Base-by-base conservation (phyloP, 2,797 vertebrate genomes). In the Sciurus carolinensis region DNA sequence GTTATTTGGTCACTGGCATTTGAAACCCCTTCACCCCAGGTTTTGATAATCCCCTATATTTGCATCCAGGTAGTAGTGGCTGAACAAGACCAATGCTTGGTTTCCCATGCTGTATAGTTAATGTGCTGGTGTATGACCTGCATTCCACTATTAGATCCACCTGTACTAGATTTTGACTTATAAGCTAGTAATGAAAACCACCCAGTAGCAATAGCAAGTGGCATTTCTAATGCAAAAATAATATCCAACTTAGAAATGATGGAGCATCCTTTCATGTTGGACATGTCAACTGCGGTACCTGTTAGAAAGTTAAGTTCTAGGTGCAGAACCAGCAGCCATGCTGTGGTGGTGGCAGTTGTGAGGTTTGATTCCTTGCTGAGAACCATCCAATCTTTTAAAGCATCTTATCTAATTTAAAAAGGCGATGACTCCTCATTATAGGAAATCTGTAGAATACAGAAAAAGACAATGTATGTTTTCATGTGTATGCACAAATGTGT, bases 161-260 rank as follows among this genome's bases (percentile, higher is more conserved):
- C 7, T 59, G 26, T 22, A 33, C 1, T 20, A 39, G 66, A 81
- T 89, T 88, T 94, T 95, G 89, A 92, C 39, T 54, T 90, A 79
- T 75, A 57, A 90, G 52, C 26, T 30, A 77, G 24, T 81, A 39
- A 81, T 28, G 15, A 75, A 66, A 85, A n/a, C 2, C 69, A 90
- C 24, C 30, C 72, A 54, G 33, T 26, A 76, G 28, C 66, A 81
- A 39, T 36, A 64, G 33, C 26, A 64, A 64, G 54, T 57, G 54
- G 54, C 39, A 76, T 42, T n/a, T 10, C 12, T 42, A 57, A 39
- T 81, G 30, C 47, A 57, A 67, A 86, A 62, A 62, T 0, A 20
- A 0, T 30, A 44, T 39, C 54, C 24, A 47, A 80, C 73, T 52
- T 39, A 57, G 69, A 57, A 69, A 54, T n/a, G 14, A 88, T 14